Evolutionary conservation across 2,113 vertebrate species (phyloP).

Genomic region (Aphyosemion australe): DNA sequence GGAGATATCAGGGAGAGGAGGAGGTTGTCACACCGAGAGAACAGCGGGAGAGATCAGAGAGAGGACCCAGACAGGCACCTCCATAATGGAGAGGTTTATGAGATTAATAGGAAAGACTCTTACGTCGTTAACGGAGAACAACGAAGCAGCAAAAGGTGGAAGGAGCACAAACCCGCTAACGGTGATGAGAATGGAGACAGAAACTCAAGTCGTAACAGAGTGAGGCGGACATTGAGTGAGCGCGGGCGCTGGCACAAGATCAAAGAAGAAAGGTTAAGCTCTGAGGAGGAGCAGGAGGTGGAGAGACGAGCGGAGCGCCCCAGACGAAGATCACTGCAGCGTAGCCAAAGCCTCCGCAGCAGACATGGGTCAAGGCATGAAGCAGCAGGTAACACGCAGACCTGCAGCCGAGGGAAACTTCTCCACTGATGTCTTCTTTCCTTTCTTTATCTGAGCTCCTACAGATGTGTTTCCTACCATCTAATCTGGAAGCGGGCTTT

Average conservation of each 20-base stretch:
- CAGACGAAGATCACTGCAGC: conserved; percentile 37
- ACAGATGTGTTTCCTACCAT: conserved; percentile 27
- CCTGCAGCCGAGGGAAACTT: conserved; percentile 35
- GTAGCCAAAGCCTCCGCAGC: conserved; percentile 65
- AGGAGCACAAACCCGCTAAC: neutral
- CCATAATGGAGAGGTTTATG: conserved; percentile 28
- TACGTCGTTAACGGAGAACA: conserved; percentile 20
- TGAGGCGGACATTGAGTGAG: conserved; percentile 53
- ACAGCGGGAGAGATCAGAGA: conserved; percentile 50
- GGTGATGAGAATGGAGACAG: conserved; percentile 29
- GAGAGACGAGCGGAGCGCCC: conserved; percentile 47
- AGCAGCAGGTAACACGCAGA: conserved; percentile 73
- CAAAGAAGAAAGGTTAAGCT: conserved; percentile 52
- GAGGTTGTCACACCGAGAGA: conserved; percentile 43
- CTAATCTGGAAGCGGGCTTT: conserved; percentile 26
- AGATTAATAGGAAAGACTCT: conserved; percentile 34
- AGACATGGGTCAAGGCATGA: conserved; percentile 41
- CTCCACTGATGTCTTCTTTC: conserved; percentile 24
- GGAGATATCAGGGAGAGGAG: conserved; percentile 64
- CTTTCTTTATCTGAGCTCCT: conserved; percentile 42
- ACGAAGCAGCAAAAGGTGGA: conserved; percentile 34
- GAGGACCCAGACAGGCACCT: conserved; percentile 32
- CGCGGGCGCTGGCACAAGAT: conserved; percentile 30
- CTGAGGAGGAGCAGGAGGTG: conserved; percentile 66
- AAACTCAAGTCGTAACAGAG: conserved; percentile 13